Percentiles rank a stretch among this genome's conserved stretches.
These are phyloP conservation scores for Sceliomorpha sp. DNA, from an alignment of 2,888 invertebrate genomes.

Conservation along the genomic window DNA sequence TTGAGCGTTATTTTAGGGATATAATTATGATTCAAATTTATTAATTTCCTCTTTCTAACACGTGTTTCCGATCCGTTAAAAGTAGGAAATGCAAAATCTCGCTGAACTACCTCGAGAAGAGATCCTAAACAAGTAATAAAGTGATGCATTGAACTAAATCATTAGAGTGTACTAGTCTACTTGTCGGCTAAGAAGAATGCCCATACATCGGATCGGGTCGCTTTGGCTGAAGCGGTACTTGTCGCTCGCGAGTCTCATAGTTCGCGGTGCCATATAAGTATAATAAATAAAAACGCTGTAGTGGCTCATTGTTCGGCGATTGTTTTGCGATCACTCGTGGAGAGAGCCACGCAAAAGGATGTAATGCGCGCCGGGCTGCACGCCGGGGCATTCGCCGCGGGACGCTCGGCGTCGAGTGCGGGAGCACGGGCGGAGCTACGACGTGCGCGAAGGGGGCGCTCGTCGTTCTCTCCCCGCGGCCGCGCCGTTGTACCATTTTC, in stretches of 20 bases:
- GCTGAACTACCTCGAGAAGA: too few relatives aligned
- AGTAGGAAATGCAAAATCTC: too few relatives aligned
- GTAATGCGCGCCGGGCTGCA: constrained; percentile 42
- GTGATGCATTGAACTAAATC: constrained; percentile 50
- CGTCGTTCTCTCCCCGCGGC: too few relatives aligned
- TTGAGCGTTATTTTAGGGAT: too few relatives aligned
- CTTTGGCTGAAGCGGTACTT: constrained; percentile 50
- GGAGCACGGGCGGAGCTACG: constrained; percentile 39
- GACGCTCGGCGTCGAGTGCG: constrained; percentile 56
- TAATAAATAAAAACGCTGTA: constrained; percentile 71
- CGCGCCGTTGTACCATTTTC: too few relatives aligned
- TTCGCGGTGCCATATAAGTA: constrained; percentile 67
- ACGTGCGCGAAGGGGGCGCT: constrained; percentile 11
- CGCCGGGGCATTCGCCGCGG: constrained; percentile 68
- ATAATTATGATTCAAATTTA: too few relatives aligned
- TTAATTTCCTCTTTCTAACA: too few relatives aligned
- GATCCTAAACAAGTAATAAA: constrained; percentile 47
- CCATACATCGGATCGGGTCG: constrained; percentile 40
- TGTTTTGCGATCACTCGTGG: constrained; percentile 71
- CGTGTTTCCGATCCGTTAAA: too few relatives aligned
- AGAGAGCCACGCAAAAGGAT: constrained; percentile 59
- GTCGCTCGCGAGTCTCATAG: constrained; percentile 54
- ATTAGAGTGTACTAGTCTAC: constrained; percentile 54
- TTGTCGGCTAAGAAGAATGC: constrained; percentile 48
- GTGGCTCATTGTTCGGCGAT: constrained; percentile 68